Evolutionary conservation across 2,888 invertebrate species (phyloP).

Genomic region (Plagodis pulveraria): DNA sequence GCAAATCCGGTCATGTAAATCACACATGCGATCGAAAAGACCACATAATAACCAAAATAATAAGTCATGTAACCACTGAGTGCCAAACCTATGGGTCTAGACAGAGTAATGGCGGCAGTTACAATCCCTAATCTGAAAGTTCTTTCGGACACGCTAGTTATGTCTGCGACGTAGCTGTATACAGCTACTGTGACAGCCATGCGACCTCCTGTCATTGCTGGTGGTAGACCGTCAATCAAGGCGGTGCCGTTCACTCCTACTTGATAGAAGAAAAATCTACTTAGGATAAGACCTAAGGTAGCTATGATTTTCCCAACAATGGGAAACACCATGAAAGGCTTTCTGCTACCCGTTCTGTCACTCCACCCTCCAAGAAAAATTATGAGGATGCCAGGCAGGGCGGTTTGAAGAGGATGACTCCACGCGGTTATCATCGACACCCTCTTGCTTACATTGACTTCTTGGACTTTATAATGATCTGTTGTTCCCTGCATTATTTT

Average conservation of each 20-base stretch:
- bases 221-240: conserved; percentile 83
- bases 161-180: conserved; percentile 86
- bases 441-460: conserved; percentile 75
- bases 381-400: conserved; percentile 83
- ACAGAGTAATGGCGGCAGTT: conserved; percentile 80
- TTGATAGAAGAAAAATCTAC: conserved; percentile 83
- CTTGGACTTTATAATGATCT: conserved; percentile 68
- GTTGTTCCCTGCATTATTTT: conserved; percentile 77
- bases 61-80: conserved; percentile 84
- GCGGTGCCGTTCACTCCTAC: conserved; percentile 84
- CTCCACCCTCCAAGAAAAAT: conserved; percentile 87
- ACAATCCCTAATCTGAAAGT: conserved; percentile 87
- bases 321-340: conserved; percentile 85
- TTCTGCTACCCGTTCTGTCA: conserved; percentile 85
- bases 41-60: conserved; percentile 77
- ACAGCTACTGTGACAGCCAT: conserved; percentile 86
- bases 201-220: conserved; percentile 86
- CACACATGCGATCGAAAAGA: conserved; percentile 72
- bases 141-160: conserved; percentile 84
- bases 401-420: conserved; percentile 85
- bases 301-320: conserved; percentile 84
- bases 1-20: conserved; percentile 75
- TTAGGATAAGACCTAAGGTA: conserved; percentile 80
- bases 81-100: conserved; percentile 80
- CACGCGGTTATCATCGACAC: conserved; percentile 85